Percentiles rank a stretch among this genome's conserved stretches.
Conservation (phyloP, 2,888 invertebrate genomes). For the Synanthedon vespiformis region DNA sequence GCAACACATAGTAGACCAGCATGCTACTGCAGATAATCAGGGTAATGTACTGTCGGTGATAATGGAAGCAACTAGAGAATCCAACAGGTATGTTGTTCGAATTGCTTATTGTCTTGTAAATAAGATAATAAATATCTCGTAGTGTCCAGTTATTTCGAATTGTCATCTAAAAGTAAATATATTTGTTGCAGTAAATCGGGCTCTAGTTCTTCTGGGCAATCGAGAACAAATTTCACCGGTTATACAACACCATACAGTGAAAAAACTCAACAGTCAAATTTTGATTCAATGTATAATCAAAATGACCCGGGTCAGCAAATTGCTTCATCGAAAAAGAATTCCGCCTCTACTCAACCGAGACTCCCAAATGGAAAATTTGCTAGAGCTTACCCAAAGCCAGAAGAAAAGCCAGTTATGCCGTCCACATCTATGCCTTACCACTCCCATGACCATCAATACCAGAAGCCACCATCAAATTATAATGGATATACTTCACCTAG, state of each 20-base stretch:
- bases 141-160: no score
- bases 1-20: conserved; percentile 40
- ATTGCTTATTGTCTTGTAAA: neutral
- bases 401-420: conserved; percentile 27
- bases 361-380: conserved; percentile 51
- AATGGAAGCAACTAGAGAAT: conserved; percentile 74
- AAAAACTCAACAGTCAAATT: conserved; percentile 24
- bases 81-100: conserved; percentile 50
- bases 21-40: conserved; percentile 49
- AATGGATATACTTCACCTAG: conserved; percentile 55
- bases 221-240: conserved; percentile 59
- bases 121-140: neutral
- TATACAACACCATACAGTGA: conserved; percentile 32
- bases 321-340: conserved; percentile 47
- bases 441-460: conserved; percentile 61
- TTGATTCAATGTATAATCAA: conserved; percentile 55
- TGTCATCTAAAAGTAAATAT: no score
- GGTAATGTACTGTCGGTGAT: conserved; percentile 70
- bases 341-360: conserved; percentile 44
- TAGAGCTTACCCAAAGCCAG: conserved; percentile 41
- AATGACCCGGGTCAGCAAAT: conserved; percentile 46
- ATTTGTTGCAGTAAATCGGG: conserved; percentile 54
- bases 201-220: conserved; percentile 61
- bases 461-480: conserved; percentile 43
- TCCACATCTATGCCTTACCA: conserved; percentile 43